Percentiles rank a stretch among this genome's conserved stretches.
These are phyloP conservation scores for Nephila pilipes DNA, from an alignment of 1,140 invertebrate species.

Conservation along the genomic window DNA sequence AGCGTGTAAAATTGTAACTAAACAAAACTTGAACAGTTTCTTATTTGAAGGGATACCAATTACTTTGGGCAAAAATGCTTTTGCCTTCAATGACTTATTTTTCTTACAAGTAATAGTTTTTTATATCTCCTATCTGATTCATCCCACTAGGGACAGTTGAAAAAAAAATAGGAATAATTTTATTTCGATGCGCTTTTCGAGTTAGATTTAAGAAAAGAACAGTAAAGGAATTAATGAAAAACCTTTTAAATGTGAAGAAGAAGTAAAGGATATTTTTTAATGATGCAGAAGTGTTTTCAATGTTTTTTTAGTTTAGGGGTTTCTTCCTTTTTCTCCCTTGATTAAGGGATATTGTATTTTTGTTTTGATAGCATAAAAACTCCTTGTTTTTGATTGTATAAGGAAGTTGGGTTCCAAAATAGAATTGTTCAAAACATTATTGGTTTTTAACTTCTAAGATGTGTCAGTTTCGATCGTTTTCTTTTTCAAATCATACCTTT, in stretches of 20 bases:
- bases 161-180: background rate
- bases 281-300: conserved; percentile 1
- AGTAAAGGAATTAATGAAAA: conserved; percentile 12
- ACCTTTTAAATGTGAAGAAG: background rate
- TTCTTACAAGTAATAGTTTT: background rate
- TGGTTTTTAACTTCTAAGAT: background rate
- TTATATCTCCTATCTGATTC: background rate
- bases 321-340: background rate
- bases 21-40: background rate
- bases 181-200: background rate
- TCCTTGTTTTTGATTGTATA: background rate
- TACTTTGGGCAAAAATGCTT: background rate
- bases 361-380: background rate
- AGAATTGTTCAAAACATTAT: background rate
- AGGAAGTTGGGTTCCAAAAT: background rate
- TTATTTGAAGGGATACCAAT: background rate
- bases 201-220: conserved; percentile 14
- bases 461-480: background rate
- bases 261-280: background rate
- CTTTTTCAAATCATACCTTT: background rate
- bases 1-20: conserved; percentile 5
- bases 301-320: background rate
- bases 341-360: background rate
- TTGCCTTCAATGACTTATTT: conserved; percentile 19
- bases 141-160: background rate